phyloP scores from a whole-genome alignment of 2,797 vertebrate genomes.

The Aselliscus stoliczkanus region DNA sequence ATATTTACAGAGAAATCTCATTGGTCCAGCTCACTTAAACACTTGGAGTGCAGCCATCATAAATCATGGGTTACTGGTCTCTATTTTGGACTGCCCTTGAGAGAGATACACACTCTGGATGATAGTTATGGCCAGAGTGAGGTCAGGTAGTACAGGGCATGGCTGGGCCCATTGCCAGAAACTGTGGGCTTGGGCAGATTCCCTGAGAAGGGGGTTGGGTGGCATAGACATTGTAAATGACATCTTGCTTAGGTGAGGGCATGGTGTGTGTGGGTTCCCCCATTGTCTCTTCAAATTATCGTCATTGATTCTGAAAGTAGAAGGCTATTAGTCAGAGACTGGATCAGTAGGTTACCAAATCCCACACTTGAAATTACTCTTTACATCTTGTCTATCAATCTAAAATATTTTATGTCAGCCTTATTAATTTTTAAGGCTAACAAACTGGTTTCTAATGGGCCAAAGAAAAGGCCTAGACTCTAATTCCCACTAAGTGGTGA shows the following conservation, averaged over 20 bases:
- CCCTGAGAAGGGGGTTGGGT: not conserved
- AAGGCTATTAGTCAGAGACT: not conserved
- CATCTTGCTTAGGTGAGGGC: not conserved
- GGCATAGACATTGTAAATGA: not conserved
- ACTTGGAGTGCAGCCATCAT: not conserved
- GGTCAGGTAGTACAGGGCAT: accelerated
- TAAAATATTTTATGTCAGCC: not conserved
- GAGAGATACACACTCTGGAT: not conserved
- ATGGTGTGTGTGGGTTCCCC: not conserved
- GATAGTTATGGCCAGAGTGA: not conserved
- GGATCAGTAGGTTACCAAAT: not conserved
- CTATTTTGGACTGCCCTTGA: not conserved
- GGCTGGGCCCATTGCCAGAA: not conserved
- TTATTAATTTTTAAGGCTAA: constrained; percentile 6
- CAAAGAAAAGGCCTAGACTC: not conserved
- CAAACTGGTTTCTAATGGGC: not conserved
- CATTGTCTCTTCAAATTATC: not conserved
- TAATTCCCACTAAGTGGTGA: not conserved
- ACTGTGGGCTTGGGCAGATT: not conserved
- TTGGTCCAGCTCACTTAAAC: not conserved
- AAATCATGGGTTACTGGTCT: not conserved
- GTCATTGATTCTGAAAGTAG: not conserved
- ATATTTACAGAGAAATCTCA: not conserved
- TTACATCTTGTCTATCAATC: not conserved
- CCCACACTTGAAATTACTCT: not conserved